Base-by-base conservation (phyloP, 2,113 vertebrate species). In the Cottus gobio region DNA sequence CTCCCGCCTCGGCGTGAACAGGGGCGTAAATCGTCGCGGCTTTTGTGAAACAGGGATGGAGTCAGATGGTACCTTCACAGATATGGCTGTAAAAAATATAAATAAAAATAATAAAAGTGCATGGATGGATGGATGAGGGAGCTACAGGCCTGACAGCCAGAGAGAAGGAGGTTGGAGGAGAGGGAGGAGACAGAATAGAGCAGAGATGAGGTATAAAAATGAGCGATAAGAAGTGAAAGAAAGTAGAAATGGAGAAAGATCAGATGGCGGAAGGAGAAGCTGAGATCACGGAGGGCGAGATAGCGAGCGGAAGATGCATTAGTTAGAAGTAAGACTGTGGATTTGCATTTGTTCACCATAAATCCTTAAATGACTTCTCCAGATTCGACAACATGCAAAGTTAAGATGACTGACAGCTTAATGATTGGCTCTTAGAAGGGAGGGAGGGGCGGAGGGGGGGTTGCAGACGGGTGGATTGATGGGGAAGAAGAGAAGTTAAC, bases 11-110 rank as follows among this genome's bases (percentile, higher is more conserved):
- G 8, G 34, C 22, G 0, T 71, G 86, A 91, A 91, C 86, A 42
- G 84, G 85, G 86, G 80, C 79, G 77, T 93, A 93, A 93, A 93
- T 93, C 77, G 79, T 64, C 11, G 37, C 52, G 65, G 79, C 85
- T 90, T 90, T 86, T 88, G 84, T 85, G 80, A 82, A 87, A 71
- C 48, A 4, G 74, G 74, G 87, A 88, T 83, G 75, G 71, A 89
- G 87, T 88, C 77, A 88, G 85, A 83, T 69, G 85, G 87, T 84
- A 77, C 84, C 89, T 88, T 70, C 85, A 83, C 31, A 77, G 85
- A 87, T 83, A 83, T 79, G 80, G 89, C 69, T 86, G 80, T 89
- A 82, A 90, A 90, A 91, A 57, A 90, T 86, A 77, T 86, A 77
- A 89, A 81, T 82, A 85, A 68, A 86, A 82, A 87, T 80, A 80